Evolutionary conservation across 2,797 vertebrate species (phyloP), one percentile per base, ranked within the genome.

Genomic region (Bradypus variegatus): DNA sequence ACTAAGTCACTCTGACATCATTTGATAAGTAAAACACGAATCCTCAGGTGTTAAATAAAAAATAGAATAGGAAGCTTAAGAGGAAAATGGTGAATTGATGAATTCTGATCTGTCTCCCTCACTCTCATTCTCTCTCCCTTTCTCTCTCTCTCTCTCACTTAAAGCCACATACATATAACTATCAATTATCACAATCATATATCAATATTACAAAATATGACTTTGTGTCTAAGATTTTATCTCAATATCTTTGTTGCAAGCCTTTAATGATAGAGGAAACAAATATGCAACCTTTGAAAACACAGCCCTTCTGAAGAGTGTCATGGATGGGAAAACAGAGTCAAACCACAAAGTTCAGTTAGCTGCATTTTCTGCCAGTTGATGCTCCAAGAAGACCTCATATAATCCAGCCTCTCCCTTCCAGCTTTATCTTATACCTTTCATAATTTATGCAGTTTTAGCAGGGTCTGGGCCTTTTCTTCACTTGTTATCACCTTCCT

Each of bases 261-360:
- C 96, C 73, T 92, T 94, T 83, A 92, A 33, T 65, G 91, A 86
- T 84, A 48, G 12, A 86, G 73, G 72, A 88, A 95, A 92, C 92
- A 95, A 84, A 77, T 64, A 38, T 33, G 12, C n/a, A 33, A 19
- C 33, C 9, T 60, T 86, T 85, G 6, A 21, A 36, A 91, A 65
- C 31, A 12, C 0, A 41, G 19, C 2, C 53, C 14, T 70, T 75
- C 38, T n/a, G 29, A 75, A 78, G 4, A 76, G 31, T 18, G 13
- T 14, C 9, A 5, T 29, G 45, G 81, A 36, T 25, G 19, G n/a
- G 55, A 58, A 78, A 19, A n/a, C 6, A 82, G 27, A 8, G 62
- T n/a, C 76, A 14, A 27, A 18, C 50, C 31, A 41, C 2, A 3
- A 4, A 33, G 7, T 33, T 80, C 27, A 38, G 7, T 13, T 29